A percentile compares a stretch with the other conserved stretches of the same genome.
These are phyloP conservation scores for Euclidia mi DNA, from an alignment of 2,888 invertebrate species.

Conservation along the genomic window DNA sequence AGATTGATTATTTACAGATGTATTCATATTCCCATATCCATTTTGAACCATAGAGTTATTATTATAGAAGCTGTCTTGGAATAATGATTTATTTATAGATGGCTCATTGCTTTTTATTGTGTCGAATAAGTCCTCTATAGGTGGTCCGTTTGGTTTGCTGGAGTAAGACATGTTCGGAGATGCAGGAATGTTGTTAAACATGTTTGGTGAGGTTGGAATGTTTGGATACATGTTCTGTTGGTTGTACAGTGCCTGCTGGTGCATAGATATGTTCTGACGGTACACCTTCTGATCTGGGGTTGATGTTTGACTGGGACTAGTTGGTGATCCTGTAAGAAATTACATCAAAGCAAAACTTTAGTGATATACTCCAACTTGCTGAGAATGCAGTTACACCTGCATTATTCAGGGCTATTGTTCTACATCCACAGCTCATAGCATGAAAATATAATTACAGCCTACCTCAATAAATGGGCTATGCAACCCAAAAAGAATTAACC, in stretches of 20 bases:
- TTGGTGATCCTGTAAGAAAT: slow-evolving; percentile 76
- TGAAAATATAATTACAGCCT: too few species aligned
- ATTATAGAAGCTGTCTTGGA: slow-evolving; percentile 82
- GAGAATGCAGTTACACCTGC: too few species aligned
- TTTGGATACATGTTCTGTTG: slow-evolving; percentile 72
- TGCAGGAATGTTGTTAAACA: slow-evolving; percentile 60
- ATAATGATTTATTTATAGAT: slow-evolving; percentile 78
- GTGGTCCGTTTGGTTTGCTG: slow-evolving; percentile 91
- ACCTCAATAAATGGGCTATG: too few species aligned
- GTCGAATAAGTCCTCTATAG: slow-evolving; percentile 92
- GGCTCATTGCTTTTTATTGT: slow-evolving; percentile 88
- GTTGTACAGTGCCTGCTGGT: slow-evolving; percentile 87
- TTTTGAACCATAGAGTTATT: slow-evolving; percentile 79
- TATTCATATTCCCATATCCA: slow-evolving; percentile 75
- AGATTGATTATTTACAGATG: slow-evolving; percentile 74
- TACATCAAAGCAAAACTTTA: background rate
- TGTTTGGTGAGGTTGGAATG: slow-evolving; percentile 65
- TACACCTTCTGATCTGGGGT: slow-evolving; percentile 86
- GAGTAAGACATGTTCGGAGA: slow-evolving; percentile 81
- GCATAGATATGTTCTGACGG: slow-evolving; percentile 84
- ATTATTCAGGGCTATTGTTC: too few species aligned
- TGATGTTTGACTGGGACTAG: slow-evolving; percentile 82
- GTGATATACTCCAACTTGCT: too few species aligned
- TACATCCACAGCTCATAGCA: too few species aligned
- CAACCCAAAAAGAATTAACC: too few species aligned